A percentile compares a stretch with the other conserved stretches of the same genome.
phyloP scores from a whole-genome alignment of 2,113 vertebrate genomes.

The Lepus europaeus region DNA sequence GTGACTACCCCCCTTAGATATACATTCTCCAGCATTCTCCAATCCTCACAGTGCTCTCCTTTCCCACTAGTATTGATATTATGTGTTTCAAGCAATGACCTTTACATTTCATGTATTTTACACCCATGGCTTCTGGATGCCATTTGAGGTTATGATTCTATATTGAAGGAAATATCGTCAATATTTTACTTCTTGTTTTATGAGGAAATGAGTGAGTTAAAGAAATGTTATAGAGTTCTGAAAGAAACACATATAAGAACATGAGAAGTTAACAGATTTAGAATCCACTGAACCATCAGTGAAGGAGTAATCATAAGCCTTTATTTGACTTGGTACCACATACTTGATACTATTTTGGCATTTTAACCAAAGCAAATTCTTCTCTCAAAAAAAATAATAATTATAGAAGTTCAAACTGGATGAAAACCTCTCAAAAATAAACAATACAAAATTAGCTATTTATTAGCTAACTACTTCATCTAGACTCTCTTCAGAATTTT shows the following conservation, averaged over 20 bases:
- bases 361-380: background rate
- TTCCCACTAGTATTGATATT: background rate
- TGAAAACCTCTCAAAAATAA: slow-evolving; percentile 21
- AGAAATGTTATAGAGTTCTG: background rate
- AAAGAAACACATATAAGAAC: background rate
- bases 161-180: background rate
- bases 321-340: background rate
- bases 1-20: background rate
- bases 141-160: background rate
- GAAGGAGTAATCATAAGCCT: background rate
- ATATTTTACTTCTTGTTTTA: background rate
- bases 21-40: background rate
- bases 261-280: background rate
- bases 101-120: slow-evolving; percentile 8
- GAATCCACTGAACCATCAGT: background rate
- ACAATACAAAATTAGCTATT: slow-evolving; percentile 10
- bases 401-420: background rate
- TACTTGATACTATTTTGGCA: background rate
- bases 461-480: background rate
- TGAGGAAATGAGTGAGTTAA: background rate
- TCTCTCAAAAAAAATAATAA: background rate
- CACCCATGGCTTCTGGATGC: background rate
- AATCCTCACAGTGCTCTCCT: background rate
- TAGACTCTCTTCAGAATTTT: background rate
- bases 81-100: background rate